Conservation (phyloP, 2,888 invertebrate species). For the Dendrolimus houi region DNA sequence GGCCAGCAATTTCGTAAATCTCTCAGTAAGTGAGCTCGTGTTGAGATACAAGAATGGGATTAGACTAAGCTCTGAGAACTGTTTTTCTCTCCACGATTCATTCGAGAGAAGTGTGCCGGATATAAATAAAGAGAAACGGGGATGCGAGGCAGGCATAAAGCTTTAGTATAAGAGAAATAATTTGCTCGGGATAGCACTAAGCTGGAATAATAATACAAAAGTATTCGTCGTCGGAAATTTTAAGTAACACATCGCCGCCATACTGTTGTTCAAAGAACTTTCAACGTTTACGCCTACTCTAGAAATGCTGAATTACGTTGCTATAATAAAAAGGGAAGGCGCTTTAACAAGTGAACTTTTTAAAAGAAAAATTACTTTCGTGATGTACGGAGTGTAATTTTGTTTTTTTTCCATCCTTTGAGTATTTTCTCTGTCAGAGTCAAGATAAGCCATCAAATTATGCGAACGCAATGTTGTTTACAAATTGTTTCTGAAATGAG, state of each 20-base stretch:
- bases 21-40: slow-evolving; percentile 45
- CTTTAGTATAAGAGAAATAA: slow-evolving; percentile 22
- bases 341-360: slow-evolving; percentile 13
- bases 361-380: slow-evolving; percentile 20
- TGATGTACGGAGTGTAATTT: slow-evolving; percentile 28
- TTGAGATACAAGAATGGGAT: slow-evolving; percentile 41
- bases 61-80: slow-evolving; percentile 49
- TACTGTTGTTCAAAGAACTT: slow-evolving; percentile 17
- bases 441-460: slow-evolving; percentile 55
- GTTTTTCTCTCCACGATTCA: slow-evolving; percentile 45
- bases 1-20: slow-evolving; percentile 24
- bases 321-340: slow-evolving; percentile 7
- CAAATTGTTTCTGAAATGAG: slow-evolving; percentile 49
- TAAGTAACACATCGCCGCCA: slow-evolving; percentile 15
- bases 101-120: slow-evolving; percentile 35
- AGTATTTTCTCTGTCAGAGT: slow-evolving; percentile 34
- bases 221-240: slow-evolving; percentile 16
- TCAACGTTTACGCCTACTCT: slow-evolving; percentile 5
- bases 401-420: slow-evolving; percentile 20
- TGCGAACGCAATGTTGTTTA: slow-evolving; percentile 46
- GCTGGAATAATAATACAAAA: slow-evolving; percentile 19
- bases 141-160: slow-evolving; percentile 31
- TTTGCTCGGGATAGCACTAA: slow-evolving; percentile 24
- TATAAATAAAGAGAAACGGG: slow-evolving; percentile 39
- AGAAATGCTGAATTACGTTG: slow-evolving; percentile 12